Evolutionary conservation across 2,888 invertebrate genomes (phyloP).

Genomic region (Muschampia plurimacula): DNA sequence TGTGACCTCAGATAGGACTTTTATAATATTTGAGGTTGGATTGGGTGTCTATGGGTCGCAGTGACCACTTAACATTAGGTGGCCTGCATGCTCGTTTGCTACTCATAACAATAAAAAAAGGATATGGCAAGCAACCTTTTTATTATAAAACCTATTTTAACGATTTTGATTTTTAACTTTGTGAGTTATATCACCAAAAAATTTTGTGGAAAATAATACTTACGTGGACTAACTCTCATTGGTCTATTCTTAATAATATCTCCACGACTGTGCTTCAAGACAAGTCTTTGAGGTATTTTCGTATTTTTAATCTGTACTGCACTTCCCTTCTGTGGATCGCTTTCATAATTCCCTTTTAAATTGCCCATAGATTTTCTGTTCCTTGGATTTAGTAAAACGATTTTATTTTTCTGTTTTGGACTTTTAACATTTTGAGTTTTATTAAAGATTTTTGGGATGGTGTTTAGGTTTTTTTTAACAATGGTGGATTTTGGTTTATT

Average conservation of each 20-base stretch:
- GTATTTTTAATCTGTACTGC: slow-evolving; percentile 40
- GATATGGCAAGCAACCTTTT: no score
- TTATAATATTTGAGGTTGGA: no score
- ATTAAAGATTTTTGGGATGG: background rate
- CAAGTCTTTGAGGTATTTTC: slow-evolving; percentile 57
- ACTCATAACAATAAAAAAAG: no score
- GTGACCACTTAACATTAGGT: no score
- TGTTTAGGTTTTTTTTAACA: background rate
- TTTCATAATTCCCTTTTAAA: background rate
- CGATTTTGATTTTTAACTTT: no score
- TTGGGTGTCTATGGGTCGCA: no score
- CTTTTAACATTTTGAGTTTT: slow-evolving; percentile 13
- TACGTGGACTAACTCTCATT: slow-evolving; percentile 64
- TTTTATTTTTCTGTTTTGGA: slow-evolving; percentile 16
- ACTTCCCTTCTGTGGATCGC: background rate
- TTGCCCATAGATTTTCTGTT: slow-evolving; percentile 7
- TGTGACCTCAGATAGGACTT: no score
- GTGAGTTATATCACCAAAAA: no score
- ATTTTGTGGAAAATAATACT: slow-evolving; percentile 51
- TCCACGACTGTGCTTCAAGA: slow-evolving; percentile 45
- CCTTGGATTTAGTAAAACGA: slow-evolving; percentile 2
- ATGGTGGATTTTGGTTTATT: background rate
- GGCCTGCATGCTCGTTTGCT: no score
- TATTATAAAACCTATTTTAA: no score
- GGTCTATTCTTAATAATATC: slow-evolving; percentile 46